phyloP scores from a whole-genome alignment of 2,888 invertebrate genomes.

The Agriotes lineatus region DNA sequence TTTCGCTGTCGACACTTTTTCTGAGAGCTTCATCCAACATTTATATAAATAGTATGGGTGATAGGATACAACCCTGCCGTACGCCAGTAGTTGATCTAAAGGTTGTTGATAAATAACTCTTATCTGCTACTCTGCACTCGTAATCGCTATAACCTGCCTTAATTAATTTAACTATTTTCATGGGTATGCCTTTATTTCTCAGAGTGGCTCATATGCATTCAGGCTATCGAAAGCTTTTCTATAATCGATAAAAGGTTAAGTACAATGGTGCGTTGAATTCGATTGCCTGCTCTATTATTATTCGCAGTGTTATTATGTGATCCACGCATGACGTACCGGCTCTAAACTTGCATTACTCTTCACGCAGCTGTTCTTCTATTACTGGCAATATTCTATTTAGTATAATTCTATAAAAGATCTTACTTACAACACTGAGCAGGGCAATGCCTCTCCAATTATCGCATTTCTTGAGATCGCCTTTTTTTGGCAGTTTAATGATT shows the following conservation, averaged over 20 bases:
- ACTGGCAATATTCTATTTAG: background rate
- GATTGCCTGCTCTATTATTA: background rate
- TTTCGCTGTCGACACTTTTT: too few species aligned
- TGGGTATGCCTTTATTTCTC: background rate
- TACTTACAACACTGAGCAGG: background rate
- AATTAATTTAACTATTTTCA: background rate
- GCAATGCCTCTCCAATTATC: background rate
- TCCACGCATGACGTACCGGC: background rate
- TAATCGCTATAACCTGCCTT: background rate
- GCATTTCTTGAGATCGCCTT: background rate
- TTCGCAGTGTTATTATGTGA: background rate
- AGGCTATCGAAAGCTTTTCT: too few species aligned
- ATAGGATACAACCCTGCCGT: background rate
- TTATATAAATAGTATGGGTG: background rate
- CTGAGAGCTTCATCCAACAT: background rate
- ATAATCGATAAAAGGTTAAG: background rate
- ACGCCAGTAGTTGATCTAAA: background rate
- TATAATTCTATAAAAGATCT: constrained; percentile 4
- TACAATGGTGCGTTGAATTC: background rate
- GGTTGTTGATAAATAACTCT: background rate
- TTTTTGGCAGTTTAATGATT: background rate
- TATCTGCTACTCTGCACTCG: background rate
- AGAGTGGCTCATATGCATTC: too few species aligned
- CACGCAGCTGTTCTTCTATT: background rate
- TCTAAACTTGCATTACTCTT: background rate